A percentile compares a stretch with the other conserved stretches of the same genome.
Conservation (phyloP, 2,888 invertebrate genomes). For the Tanypteryx hageni region DNA sequence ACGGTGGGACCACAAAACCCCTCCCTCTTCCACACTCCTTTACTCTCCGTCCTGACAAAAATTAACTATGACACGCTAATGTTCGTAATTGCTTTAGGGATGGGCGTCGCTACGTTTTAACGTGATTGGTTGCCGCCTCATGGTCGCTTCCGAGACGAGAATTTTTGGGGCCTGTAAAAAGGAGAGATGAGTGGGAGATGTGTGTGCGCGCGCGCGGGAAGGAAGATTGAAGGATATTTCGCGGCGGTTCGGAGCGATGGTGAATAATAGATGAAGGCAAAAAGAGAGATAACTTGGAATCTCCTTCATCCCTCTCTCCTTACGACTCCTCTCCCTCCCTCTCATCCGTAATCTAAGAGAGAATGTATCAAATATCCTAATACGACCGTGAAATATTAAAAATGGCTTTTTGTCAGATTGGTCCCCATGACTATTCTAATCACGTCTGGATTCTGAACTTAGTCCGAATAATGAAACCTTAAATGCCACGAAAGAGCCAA, state of each 20-base stretch:
- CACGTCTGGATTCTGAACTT: too few relatives aligned
- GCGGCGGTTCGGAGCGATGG: constrained; percentile 40
- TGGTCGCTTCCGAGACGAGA: constrained; percentile 40
- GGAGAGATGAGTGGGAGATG: constrained; percentile 39
- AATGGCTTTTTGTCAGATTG: constrained; percentile 60
- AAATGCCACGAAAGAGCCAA: too few relatives aligned
- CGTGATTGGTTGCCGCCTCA: constrained; percentile 66
- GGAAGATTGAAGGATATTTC: constrained; percentile 32
- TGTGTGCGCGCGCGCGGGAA: not conserved
- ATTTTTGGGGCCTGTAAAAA: constrained; percentile 50
- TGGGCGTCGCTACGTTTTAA: constrained; percentile 67
- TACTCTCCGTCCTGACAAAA: constrained; percentile 76
- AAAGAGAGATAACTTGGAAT: constrained; percentile 43
- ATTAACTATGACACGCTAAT: constrained; percentile 73
- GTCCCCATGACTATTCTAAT: not conserved
- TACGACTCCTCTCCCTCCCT: not conserved
- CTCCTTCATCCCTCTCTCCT: not conserved
- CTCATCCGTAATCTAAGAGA: not conserved
- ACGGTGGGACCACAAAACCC: not conserved
- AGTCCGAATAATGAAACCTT: too few relatives aligned
- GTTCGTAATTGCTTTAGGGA: constrained; percentile 73
- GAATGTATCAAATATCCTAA: constrained; percentile 52
- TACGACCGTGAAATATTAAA: constrained; percentile 43
- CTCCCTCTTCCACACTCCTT: constrained; percentile 70
- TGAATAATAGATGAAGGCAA: constrained; percentile 62